Base-by-base conservation (phyloP, 2,888 invertebrate genomes). In the Glaucopsyche alexis region DNA sequence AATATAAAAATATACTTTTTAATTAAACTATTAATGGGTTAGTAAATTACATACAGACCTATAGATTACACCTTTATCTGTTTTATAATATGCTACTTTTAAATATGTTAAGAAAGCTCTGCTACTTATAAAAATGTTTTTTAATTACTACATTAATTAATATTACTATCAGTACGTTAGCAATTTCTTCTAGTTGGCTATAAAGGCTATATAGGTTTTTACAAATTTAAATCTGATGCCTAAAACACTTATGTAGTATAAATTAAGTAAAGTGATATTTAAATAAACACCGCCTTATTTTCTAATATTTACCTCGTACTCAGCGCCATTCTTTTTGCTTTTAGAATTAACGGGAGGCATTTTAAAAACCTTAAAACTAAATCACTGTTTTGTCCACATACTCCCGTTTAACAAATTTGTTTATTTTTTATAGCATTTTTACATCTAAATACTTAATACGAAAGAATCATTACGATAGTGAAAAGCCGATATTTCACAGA, bases 331-430 rank as follows among this genome's bases (percentile, higher is more conserved):
- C 85, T 92, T 91, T 83, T 90, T 91, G 76, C 85, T 81, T 81
- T 92, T 92, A 74, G 91, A 90, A 83, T 91, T 92, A 73, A 93
- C 86, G 77, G 93, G 93, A 79, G 92, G 93, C 93, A 93, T 93
- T 74, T 79, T 86, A 69, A 70, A 42, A 38, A 60, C 29, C 29
- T 38, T 38, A 60, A 13, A 60, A 29, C n/a, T 71, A 71, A 60
- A 40, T 40, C n/a, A 40, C 40, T 49, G 13, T 14, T 49, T 67
- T 14, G 67, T 50, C 47, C 67, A 67, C 55, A 45, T 45, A 52
- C 7, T 40, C 9, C 6, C 8, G 66, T 42, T 67, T 50, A 29
- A 6, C 7, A 42, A 19, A 19, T 42, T 45, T 45, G 11, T 40
- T 45, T 72, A 29, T 67, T 72, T 72, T 55, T 42, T 7, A 19